Percentiles rank a stretch among this genome's conserved stretches.
phyloP scores from a whole-genome alignment of 2,113 vertebrate genomes.

The Circaetus gallicus region DNA sequence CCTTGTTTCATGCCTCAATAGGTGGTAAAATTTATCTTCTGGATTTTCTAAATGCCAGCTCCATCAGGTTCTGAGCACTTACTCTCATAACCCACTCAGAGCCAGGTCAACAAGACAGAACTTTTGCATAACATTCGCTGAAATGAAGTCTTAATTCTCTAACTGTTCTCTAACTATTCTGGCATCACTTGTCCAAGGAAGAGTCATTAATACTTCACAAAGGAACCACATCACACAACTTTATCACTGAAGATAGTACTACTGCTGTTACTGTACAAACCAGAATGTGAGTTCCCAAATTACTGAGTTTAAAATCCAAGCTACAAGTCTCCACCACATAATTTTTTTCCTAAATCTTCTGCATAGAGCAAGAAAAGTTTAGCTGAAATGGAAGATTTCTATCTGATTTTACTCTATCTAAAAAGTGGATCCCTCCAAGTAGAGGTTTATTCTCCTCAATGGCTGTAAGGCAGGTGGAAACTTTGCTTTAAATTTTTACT shows the following conservation, averaged over 20 bases:
- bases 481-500: neutral
- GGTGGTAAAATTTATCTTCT: slow-evolving; percentile 48
- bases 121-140: neutral
- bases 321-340: neutral
- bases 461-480: neutral
- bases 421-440: neutral
- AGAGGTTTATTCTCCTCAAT: neutral
- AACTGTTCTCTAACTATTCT: neutral
- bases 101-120: slow-evolving; percentile 39
- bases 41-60: slow-evolving; percentile 65
- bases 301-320: neutral
- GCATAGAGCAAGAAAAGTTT: neutral
- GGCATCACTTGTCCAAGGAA: neutral
- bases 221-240: neutral
- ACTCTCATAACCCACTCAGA: slow-evolving; percentile 33
- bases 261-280: neutral
- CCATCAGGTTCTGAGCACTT: slow-evolving; percentile 43
- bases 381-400: neutral
- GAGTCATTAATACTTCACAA: neutral
- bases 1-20: slow-evolving; percentile 48
- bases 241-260: neutral
- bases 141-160: slow-evolving; percentile 24
- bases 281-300: neutral
- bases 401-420: neutral
- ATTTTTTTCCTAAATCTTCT: neutral